Evolutionary conservation across 1,140 invertebrate genomes (phyloP).

Genomic region (Himalopsyche phryganea): DNA sequence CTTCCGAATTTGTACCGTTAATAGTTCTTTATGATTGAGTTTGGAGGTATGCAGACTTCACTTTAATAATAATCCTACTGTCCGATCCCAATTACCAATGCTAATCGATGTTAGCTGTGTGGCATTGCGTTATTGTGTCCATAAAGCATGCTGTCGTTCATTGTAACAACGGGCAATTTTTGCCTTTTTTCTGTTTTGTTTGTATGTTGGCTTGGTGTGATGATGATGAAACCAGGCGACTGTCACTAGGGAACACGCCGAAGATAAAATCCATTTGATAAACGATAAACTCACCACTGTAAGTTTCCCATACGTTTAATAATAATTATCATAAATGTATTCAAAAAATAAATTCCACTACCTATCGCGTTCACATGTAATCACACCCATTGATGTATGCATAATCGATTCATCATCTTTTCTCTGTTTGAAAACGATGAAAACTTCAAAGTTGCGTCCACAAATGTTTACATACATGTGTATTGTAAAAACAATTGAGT

Average conservation of each 20-base stretch:
- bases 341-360: neutral
- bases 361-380: too few species aligned
- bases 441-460: too few species aligned
- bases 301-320: conserved; percentile 45
- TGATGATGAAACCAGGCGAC: conserved; percentile 52
- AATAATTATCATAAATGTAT: neutral
- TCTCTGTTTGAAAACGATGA: too few species aligned
- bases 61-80: too few species aligned
- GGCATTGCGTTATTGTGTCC: neutral
- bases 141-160: neutral
- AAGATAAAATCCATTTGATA: conserved; percentile 64
- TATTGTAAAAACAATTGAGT: too few species aligned
- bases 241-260: conserved; percentile 61
- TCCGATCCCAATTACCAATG: too few species aligned
- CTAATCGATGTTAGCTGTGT: neutral
- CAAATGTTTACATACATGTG: too few species aligned
- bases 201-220: conserved; percentile 29
- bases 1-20: too few species aligned
- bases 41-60: too few species aligned
- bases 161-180: conserved; percentile 29
- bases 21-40: too few species aligned
- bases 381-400: too few species aligned
- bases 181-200: conserved; percentile 28
- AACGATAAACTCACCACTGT: conserved; percentile 64
- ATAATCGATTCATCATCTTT: too few species aligned